Percentiles rank a stretch among this genome's conserved stretches.
Evolutionary conservation across 2,113 vertebrate species (phyloP).

Genomic region (Eulemur macaco): DNA sequence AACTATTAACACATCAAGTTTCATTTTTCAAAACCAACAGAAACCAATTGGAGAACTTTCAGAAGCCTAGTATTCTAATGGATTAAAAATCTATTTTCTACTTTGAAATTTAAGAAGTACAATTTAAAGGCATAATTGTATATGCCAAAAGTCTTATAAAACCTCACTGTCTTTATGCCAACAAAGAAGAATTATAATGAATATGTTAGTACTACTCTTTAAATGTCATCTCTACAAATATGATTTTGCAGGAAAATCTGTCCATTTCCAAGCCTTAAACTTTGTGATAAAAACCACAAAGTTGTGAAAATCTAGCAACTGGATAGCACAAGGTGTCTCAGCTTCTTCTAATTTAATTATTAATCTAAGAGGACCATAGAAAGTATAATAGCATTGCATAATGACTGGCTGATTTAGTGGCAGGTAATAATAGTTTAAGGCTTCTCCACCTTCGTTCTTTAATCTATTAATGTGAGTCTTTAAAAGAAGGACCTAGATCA

Average conservation of each 20-base stretch:
- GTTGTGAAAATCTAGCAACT: not conserved
- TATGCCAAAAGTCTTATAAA: not conserved
- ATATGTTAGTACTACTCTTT: not conserved
- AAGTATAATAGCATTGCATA: not conserved
- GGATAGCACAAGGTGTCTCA: not conserved
- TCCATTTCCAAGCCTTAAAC: constrained; percentile 26
- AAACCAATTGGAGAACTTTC: constrained; percentile 18
- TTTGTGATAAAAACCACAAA: constrained; percentile 8
- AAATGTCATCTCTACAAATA: constrained; percentile 48
- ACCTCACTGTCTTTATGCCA: constrained; percentile 5
- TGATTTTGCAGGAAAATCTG: constrained; percentile 8
- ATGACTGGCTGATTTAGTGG: not conserved
- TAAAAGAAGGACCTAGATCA: not conserved
- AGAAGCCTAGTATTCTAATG: constrained; percentile 14
- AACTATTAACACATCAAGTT: constrained; percentile 48
- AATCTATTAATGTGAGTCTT: not conserved
- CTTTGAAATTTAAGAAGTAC: constrained; percentile 55
- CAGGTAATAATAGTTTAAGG: not conserved
- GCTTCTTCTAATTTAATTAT: constrained; percentile 30
- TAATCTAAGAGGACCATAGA: not conserved
- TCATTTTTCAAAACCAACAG: constrained; percentile 52
- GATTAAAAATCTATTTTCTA: constrained; percentile 38
- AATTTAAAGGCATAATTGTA: constrained; percentile 47
- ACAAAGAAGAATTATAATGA: constrained; percentile 14
- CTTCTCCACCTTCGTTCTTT: not conserved